These are phyloP conservation scores for Drosophila truncata DNA, from an alignment of 1,140 invertebrate genomes.

Conservation along the genomic window DNA sequence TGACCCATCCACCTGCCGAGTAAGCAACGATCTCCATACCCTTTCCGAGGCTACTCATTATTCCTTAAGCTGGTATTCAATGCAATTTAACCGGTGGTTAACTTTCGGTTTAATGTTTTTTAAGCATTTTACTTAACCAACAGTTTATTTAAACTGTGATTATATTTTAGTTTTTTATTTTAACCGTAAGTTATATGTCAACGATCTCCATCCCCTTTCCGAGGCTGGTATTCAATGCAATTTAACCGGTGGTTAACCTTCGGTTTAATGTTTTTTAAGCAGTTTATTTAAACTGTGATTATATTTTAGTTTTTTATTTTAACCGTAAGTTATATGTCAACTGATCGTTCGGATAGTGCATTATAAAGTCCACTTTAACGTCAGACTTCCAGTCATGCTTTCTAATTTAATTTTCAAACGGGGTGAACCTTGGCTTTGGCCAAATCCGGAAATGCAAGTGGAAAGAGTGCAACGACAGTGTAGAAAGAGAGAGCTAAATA, in stretches of 20 bases:
- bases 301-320: neutral
- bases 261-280: neutral
- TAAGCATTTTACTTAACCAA: neutral
- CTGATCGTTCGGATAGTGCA: conserved; percentile 1
- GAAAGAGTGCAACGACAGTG: neutral
- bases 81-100: neutral
- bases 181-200: neutral
- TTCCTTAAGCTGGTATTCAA: neutral
- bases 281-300: neutral
- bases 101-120: neutral
- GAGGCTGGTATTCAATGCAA: too few species aligned
- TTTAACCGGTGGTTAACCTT: too few species aligned
- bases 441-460: conserved; percentile 46
- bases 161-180: neutral
- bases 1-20: neutral
- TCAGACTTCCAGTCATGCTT: conserved; percentile 1
- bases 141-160: neutral
- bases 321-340: neutral
- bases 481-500: conserved; percentile 3
- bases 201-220: too few species aligned
- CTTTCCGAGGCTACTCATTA: neutral
- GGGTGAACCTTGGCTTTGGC: conserved; percentile 54
- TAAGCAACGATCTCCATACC: conserved; percentile 1
- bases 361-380: neutral
- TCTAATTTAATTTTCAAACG: conserved; percentile 73